These are phyloP conservation scores for Aphelenchoides bicaudatus DNA, from an alignment of 2,888 invertebrate genomes.

Conservation along the genomic window DNA sequence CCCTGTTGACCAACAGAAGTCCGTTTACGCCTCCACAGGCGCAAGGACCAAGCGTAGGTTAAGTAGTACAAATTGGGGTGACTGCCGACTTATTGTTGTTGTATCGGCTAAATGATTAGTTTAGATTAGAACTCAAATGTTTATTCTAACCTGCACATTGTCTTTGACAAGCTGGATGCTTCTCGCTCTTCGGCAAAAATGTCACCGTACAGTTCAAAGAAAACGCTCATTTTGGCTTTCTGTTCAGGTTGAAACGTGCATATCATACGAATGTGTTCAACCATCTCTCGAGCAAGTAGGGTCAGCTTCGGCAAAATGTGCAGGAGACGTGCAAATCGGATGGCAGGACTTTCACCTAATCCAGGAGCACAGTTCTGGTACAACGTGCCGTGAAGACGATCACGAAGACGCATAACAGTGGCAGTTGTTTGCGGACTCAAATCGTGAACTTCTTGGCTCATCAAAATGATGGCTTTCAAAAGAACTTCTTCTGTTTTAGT, in stretches of 20 bases:
- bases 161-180: neutral
- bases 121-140: too few relatives aligned
- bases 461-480: slow-evolving; percentile 43
- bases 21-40: too few relatives aligned
- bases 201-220: slow-evolving; percentile 55
- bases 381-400: slow-evolving; percentile 43
- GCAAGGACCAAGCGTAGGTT: too few relatives aligned
- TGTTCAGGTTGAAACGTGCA: slow-evolving; percentile 27
- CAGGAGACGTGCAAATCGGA: slow-evolving; percentile 46
- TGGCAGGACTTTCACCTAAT: slow-evolving; percentile 31
- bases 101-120: too few relatives aligned
- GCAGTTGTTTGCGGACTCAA: slow-evolving; percentile 36
- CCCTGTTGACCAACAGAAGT: too few relatives aligned
- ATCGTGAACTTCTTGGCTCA: slow-evolving; percentile 30
- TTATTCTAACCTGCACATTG: too few relatives aligned
- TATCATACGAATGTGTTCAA: slow-evolving; percentile 48
- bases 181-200: slow-evolving; percentile 40
- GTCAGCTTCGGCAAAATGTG: slow-evolving; percentile 51
- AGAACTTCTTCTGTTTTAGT: slow-evolving; percentile 44
- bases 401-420: slow-evolving; percentile 40
- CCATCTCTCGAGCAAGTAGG: slow-evolving; percentile 44
- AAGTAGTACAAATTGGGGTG: too few relatives aligned
- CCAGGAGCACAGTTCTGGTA: slow-evolving; percentile 36
- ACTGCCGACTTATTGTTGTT: too few relatives aligned
- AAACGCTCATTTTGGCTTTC: slow-evolving; percentile 32